Percentiles rank a stretch among this genome's conserved stretches.
Evolutionary conservation across 2,113 vertebrate genomes (phyloP).

Genomic region (Passer domesticus): DNA sequence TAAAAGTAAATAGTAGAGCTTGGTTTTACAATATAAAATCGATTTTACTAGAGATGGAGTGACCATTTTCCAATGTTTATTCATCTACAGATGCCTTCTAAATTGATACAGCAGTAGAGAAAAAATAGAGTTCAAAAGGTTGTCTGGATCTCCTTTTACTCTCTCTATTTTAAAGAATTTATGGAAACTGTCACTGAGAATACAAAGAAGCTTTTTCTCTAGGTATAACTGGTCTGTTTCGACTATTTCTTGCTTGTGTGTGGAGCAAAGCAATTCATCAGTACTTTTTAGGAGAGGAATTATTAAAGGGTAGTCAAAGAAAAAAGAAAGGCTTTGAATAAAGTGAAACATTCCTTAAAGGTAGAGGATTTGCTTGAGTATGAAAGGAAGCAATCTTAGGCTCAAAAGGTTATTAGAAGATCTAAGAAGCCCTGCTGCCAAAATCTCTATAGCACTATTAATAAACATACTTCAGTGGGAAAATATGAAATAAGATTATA

Average conservation of each 20-base stretch:
- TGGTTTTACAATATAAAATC: background rate
- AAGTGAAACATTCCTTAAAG: constrained; percentile 35
- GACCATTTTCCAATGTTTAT: constrained; percentile 16
- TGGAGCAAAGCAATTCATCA: constrained; percentile 2
- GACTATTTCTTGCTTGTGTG: background rate
- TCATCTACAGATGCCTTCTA: background rate
- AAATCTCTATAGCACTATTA: background rate
- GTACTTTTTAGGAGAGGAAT: background rate
- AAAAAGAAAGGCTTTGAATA: constrained; percentile 42
- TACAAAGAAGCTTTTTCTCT: constrained; percentile 13
- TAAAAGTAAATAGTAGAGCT: background rate
- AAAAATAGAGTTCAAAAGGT: background rate
- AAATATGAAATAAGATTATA: constrained; percentile 37
- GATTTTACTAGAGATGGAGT: background rate
- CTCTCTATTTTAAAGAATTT: background rate
- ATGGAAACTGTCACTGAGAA: background rate
- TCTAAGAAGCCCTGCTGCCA: constrained; percentile 8
- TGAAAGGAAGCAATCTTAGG: constrained; percentile 28
- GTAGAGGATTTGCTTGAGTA: constrained; percentile 31
- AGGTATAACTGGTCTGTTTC: background rate
- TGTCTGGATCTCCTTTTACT: background rate
- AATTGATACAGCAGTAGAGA: background rate
- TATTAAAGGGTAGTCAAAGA: background rate
- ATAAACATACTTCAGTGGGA: background rate
- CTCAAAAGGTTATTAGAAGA: constrained; percentile 50